Evolutionary conservation across 2,888 invertebrate genomes (phyloP), one percentile per base, ranked within the genome.

Genomic region (Germaria angustata): DNA sequence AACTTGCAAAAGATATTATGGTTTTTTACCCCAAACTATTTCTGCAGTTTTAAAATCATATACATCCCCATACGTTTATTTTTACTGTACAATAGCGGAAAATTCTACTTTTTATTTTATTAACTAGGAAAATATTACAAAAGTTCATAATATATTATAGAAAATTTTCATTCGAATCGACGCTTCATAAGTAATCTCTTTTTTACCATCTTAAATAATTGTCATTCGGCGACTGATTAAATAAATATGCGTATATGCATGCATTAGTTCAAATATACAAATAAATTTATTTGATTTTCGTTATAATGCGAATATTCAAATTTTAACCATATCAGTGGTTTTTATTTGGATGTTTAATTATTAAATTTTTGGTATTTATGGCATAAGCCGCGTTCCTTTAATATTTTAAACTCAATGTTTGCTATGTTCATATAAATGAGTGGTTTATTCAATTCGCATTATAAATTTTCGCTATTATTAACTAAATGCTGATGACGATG

Each of bases 371-470:
- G 71, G 15, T 59, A 61, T 61, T 72, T 61, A 39, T 39, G 49
- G 49, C n/a, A 13, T 11, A 51, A 41, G 61, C 72, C 72, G 28
- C 72, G 51, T 51, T 61, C 39, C 28, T 72, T 65, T 51, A 9
- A 61, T 36, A 28, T 32, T 24, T 13, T 6, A 44, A 24, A 49
- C 20, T n/a, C 20, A 51, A 49, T 72, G 49, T 61, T 72, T 72
- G 59, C 9, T 20, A 13, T 15, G 11, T 17, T n/a, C 5, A 49
- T 49, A 39, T 72, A 57, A 55, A 46, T 65, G 57, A 66, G 57
- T 57, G 65, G 46, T 65, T 75, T 66, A 66, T 75, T 24, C 46
- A 63, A 57, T 49, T 44, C 46, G 46, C 24, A 57, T 75, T 55
- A 73, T 36, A 46, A 17, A 57, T 28, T 75, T 57, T 57, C 36